Conservation (phyloP, 2,113 vertebrate genomes). For the Plectropomus leopardus region DNA sequence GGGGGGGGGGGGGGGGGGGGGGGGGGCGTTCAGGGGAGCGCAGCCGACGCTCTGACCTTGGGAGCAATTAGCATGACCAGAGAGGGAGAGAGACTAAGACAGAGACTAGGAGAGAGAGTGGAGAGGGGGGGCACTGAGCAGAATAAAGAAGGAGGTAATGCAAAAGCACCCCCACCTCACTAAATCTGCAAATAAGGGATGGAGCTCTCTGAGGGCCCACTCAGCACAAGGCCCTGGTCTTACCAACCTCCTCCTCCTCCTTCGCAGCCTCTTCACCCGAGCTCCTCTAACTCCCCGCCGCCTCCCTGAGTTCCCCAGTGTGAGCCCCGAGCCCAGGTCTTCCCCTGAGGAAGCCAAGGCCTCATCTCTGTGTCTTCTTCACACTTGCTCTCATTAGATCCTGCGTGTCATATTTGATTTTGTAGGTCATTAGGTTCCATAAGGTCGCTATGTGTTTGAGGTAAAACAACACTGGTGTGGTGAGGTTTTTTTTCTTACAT, state of each 20-base stretch:
- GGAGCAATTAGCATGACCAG: constrained; percentile 87
- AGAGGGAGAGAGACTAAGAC: constrained; percentile 73
- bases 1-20: too few species aligned
- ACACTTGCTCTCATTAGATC: constrained; percentile 61
- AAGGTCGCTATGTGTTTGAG: constrained; percentile 23
- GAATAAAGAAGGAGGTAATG: constrained; percentile 73
- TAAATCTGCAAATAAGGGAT: constrained; percentile 67
- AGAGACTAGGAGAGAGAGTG: constrained; percentile 37
- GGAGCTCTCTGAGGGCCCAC: constrained; percentile 70
- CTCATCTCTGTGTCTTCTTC: constrained; percentile 52
- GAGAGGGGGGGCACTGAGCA: constrained; percentile 24
- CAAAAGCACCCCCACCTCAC: constrained; percentile 66
- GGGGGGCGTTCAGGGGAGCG: constrained; percentile 60
- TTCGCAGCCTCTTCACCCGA: constrained; percentile 44
- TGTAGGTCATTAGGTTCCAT: constrained; percentile 54
- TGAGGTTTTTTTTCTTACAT: constrained; percentile 20
- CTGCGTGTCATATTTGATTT: constrained; percentile 51
- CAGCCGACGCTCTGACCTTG: constrained; percentile 83
- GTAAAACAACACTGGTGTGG: constrained; percentile 5
- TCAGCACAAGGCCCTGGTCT: constrained; percentile 66
- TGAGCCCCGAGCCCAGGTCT: constrained; percentile 40
- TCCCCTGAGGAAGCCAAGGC: constrained; percentile 47
- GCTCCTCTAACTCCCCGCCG: constrained; percentile 46
- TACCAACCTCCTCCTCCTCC: constrained; percentile 58
- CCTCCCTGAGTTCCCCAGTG: constrained; percentile 44